Conservation (phyloP, 1,140 invertebrate species). For the Laupala kohalensis region DNA sequence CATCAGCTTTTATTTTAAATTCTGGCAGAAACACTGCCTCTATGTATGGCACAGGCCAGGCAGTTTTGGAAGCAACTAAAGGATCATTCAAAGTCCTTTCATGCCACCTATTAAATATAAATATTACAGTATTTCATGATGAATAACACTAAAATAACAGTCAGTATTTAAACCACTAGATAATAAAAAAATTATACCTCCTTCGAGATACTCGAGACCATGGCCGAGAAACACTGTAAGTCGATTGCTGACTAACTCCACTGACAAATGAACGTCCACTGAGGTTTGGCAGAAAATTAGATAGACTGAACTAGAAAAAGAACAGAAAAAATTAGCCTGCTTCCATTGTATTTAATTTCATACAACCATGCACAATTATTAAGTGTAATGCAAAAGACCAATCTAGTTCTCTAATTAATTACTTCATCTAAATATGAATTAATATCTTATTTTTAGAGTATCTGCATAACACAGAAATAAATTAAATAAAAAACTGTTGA, state of each 20-base stretch:
- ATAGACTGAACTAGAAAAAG: slow-evolving; percentile 25
- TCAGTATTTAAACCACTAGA: neutral
- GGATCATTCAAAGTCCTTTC: slow-evolving; percentile 43
- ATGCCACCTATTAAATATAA: slow-evolving; percentile 41
- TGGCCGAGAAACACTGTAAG: slow-evolving; percentile 27
- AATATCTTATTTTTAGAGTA: neutral
- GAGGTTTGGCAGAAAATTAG: slow-evolving; percentile 20
- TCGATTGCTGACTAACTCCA: slow-evolving; percentile 22
- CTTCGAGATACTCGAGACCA: slow-evolving; percentile 43
- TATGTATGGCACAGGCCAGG: slow-evolving; percentile 57
- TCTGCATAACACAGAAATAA: neutral
- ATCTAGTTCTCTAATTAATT: neutral
- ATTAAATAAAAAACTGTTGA: neutral
- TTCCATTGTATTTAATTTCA: neutral
- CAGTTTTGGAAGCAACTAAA: slow-evolving; percentile 48
- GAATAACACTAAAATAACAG: neutral
- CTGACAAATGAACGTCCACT: slow-evolving; percentile 17
- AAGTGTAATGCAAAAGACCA: neutral
- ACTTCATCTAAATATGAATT: neutral
- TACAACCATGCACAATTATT: neutral
- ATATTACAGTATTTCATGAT: slow-evolving; percentile 3
- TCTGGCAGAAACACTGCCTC: slow-evolving; percentile 70
- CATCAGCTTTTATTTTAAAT: slow-evolving; percentile 51
- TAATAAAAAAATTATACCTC: slow-evolving; percentile 28
- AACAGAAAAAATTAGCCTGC: slow-evolving; percentile 12